A percentile compares a stretch with the other conserved stretches of the same genome.
These are phyloP conservation scores for Barnardius zonarius DNA, from an alignment of 2,113 vertebrate species.

Conservation along the genomic window DNA sequence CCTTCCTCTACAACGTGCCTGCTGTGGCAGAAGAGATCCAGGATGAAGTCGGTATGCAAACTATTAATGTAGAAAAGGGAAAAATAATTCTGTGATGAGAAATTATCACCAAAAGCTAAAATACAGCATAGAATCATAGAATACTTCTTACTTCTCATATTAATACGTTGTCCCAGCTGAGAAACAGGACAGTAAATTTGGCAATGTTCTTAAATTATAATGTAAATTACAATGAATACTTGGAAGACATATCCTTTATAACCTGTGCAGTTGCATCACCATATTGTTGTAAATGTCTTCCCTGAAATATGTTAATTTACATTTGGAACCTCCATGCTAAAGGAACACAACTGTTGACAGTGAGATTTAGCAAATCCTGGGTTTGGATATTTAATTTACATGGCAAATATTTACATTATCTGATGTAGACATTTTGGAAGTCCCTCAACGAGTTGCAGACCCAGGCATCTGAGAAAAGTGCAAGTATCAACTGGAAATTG, in stretches of 20 bases:
- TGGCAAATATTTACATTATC: not conserved
- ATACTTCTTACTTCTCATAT: not conserved
- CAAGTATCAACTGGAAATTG: not conserved
- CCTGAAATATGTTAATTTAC: not conserved
- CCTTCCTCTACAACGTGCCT: conserved; percentile 95
- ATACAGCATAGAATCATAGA: not conserved
- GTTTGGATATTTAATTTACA: not conserved
- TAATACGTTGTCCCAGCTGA: not conserved
- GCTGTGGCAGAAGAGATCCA: conserved; percentile 93
- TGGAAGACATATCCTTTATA: not conserved
- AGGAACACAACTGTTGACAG: not conserved
- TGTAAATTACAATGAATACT: not conserved
- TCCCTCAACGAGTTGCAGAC: not conserved
- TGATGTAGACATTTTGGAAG: not conserved
- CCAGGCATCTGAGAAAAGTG: not conserved
- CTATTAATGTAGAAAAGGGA: not conserved
- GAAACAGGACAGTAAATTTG: not conserved
- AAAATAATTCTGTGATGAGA: not conserved
- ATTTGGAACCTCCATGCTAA: not conserved
- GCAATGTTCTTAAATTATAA: not conserved
- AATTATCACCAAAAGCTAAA: not conserved
- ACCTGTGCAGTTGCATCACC: not conserved
- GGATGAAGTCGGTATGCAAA: conserved; percentile 93
- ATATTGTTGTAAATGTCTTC: not conserved
- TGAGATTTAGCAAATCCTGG: not conserved